Percentiles rank a stretch among this genome's conserved stretches.
These are phyloP conservation scores for Myotis davidii DNA, from an alignment of 2,113 vertebrate genomes.

Conservation along the genomic window DNA sequence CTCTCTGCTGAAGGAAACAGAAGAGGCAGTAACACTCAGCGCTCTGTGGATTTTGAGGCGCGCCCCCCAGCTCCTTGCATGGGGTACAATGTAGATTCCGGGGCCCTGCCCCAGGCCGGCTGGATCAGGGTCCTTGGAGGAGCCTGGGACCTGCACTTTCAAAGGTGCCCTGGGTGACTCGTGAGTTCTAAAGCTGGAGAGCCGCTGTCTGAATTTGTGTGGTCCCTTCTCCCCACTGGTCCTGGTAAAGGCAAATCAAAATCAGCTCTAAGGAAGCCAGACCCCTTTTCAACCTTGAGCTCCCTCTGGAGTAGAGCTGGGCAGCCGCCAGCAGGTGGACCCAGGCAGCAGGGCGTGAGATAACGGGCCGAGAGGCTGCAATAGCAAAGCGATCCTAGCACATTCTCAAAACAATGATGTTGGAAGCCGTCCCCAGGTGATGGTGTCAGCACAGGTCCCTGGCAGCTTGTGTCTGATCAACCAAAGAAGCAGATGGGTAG, in stretches of 20 bases:
- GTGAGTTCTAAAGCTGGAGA: neutral
- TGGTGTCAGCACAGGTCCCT: neutral
- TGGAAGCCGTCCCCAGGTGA: neutral
- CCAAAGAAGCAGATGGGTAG: neutral
- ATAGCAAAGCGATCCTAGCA: neutral
- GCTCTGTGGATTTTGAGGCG: neutral
- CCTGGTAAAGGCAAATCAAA: neutral
- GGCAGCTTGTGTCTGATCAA: neutral
- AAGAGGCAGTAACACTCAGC: fast-evolving
- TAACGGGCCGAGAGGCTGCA: neutral
- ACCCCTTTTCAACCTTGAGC: neutral
- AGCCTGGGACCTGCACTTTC: neutral
- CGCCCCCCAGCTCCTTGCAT: neutral
- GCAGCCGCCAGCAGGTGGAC: neutral
- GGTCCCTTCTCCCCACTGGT: neutral
- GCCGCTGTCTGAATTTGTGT: neutral
- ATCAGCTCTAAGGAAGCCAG: neutral
- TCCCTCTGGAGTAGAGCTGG: neutral
- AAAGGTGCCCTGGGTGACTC: neutral
- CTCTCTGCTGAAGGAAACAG: neutral
- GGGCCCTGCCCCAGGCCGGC: neutral
- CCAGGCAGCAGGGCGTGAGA: neutral
- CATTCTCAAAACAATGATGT: neutral
- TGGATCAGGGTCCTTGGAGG: neutral
- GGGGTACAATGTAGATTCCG: neutral